Base-by-base conservation (phyloP, 2,113 vertebrate species). In the Forbesichthys papilliferus region DNA sequence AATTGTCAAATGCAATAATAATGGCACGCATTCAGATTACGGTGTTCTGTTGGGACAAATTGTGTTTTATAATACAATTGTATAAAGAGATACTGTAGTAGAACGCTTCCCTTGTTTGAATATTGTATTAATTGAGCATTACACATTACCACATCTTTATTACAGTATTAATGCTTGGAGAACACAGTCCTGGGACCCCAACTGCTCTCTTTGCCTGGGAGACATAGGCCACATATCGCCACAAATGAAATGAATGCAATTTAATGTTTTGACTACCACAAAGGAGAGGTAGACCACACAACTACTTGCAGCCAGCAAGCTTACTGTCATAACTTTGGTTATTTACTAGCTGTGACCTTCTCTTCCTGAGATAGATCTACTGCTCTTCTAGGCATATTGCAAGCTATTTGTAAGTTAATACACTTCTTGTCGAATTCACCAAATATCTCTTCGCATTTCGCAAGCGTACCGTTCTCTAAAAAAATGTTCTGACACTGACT, bases 151-250 rank as follows among this genome's bases (percentile, higher is more conserved):
- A 11, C 66, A 73, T 71, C 75, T 11, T 3, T 2, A 27, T 27
- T 27, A 27, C 27, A 12, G 33, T 55, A 1, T 16, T 63, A 49
- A 69, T 48, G 10, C 48, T 3, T 2, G 55, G 33, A 27, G 10
- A 7, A 69, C 46, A 42, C 48, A 51, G 55, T 57, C 48, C 33
- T 42, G 5, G 48, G 52, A 71, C 33, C 46, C 52, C 27, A 1
- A 34, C 70, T 20, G 68, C 49, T 67, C 47, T 69, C 71, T 55
- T 73, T 82, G 84, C 83, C 87, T 86, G 80, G 68, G 62, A 83
- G 83, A 84, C 77, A 68, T 34, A 33, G 1, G 75, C 3, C 14
- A 47, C 59, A 77, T 73, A 58, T 54, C 34, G 5, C 20, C 66
- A 54, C 61, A 51, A 4, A 78, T 75, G 74, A 84, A 81, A 51